Evolutionary conservation across 1,140 invertebrate species (phyloP), one percentile per base, ranked within the genome.

Genomic region (Thalassaphorura encarpata): DNA sequence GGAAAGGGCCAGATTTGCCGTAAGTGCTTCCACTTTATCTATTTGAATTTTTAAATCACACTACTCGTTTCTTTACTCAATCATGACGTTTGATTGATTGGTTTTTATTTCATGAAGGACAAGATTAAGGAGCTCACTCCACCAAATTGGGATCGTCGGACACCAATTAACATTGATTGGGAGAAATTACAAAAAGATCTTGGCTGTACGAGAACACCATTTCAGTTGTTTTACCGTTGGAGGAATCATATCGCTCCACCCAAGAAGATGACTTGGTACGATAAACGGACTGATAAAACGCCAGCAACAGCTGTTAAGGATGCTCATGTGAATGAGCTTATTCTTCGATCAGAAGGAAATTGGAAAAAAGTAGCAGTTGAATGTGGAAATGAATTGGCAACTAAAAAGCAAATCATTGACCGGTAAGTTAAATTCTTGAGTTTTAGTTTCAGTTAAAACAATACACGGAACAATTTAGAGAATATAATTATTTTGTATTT

Each of bases 321-420:
- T 36, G 31, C 31, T 16, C 48, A 27, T 13, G 11, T 51, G 31
- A n/a, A 48, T n/a, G 11, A 21, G 42, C 21, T 43, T 8, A 8
- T 51, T 51, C 11, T n/a, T 29, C 31, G 13, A 8, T n/a, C 31
- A 51, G 13, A 21, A 13, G 31, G 28, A 33, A 36, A 21, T 11
- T 51, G 48, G 48, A 39, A 51, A 6, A 51, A 51, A 36, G 31
- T 39, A 6, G 27, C 48, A 3, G 28, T 51, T 5, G 33, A 51
- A 39, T 5, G 28, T 18, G 33, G 33, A 6, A 29, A 51, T 51
- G 6, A 8, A 4, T 4, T 23, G 5, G 48, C 48, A 18, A 51
- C 48, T 19, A 51, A 51, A 29, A 51, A 51, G 16, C 28, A 39
- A 16, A 23, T 24, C 13, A 21, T 27, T 15, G 48, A 51, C 4